Evolutionary conservation across 2,113 vertebrate species (phyloP).

Genomic region (Salminus brasiliensis): DNA sequence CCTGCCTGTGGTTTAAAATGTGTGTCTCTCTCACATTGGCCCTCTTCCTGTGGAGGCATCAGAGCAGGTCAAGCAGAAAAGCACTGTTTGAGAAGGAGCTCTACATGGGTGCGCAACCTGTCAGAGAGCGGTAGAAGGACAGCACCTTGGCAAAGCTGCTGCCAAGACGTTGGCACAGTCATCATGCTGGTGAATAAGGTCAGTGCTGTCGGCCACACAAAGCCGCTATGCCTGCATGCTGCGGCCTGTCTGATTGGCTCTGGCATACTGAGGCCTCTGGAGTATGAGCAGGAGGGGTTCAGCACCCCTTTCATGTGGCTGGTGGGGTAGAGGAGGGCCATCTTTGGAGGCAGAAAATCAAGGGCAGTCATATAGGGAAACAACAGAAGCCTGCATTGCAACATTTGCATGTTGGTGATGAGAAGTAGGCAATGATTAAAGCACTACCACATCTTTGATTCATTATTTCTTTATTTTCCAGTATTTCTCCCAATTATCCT

Average conservation of each 20-base stretch:
- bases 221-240: slow-evolving; percentile 35
- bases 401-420: neutral
- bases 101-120: slow-evolving; percentile 31
- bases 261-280: slow-evolving; percentile 27
- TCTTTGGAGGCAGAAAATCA: neutral
- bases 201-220: slow-evolving; percentile 36
- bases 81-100: slow-evolving; percentile 19
- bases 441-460: neutral
- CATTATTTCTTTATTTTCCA: neutral
- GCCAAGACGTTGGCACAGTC: slow-evolving; percentile 31
- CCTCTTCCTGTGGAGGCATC: slow-evolving; percentile 30
- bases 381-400: neutral
- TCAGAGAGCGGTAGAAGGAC: slow-evolving; percentile 29
- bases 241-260: slow-evolving; percentile 31
- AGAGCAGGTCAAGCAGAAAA: slow-evolving; percentile 42
- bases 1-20: slow-evolving; percentile 13
- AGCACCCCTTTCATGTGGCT: slow-evolving; percentile 11
- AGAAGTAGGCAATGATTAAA: neutral
- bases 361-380: neutral
- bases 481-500: neutral
- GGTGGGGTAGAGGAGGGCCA: neutral
- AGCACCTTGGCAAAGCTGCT: slow-evolving; percentile 34
- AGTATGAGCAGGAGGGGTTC: slow-evolving; percentile 13
- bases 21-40: slow-evolving; percentile 26
- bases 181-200: slow-evolving; percentile 48